Conservation (phyloP, 2,888 invertebrate genomes). For the Terebella lapidaria region DNA sequence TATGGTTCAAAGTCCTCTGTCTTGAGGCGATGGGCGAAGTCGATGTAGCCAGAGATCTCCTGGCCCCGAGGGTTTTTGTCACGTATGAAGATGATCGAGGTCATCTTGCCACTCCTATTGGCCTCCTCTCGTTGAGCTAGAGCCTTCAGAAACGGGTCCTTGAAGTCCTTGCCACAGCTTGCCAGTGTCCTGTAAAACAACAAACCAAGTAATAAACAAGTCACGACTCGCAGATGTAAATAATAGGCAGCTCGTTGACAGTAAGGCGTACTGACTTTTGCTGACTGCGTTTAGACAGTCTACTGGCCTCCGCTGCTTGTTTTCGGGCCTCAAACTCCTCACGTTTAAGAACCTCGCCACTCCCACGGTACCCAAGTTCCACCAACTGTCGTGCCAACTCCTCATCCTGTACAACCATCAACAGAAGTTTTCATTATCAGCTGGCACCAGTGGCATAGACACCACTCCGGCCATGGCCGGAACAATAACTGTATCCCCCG, state of each 20-base stretch:
- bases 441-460: too few relatives aligned
- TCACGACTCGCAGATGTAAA: background rate
- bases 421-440: background rate
- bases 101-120: constrained; percentile 69
- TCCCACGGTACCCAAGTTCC: constrained; percentile 72
- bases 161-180: constrained; percentile 58
- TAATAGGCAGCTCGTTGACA: background rate
- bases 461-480: too few relatives aligned
- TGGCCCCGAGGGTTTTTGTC: constrained; percentile 66
- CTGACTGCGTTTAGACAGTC: constrained; percentile 50
- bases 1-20: constrained; percentile 73
- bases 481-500: too few relatives aligned
- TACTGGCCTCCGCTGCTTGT: constrained; percentile 51
- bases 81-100: constrained; percentile 72
- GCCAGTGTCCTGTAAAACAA: constrained; percentile 49
- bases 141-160: constrained; percentile 65
- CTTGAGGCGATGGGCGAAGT: constrained; percentile 68
- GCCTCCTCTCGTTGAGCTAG: constrained; percentile 69
- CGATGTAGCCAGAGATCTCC: constrained; percentile 81
- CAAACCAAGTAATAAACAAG: too few relatives aligned
- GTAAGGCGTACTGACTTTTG: too few relatives aligned
- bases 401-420: constrained; percentile 58
- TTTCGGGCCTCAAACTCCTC: constrained; percentile 55
- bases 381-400: constrained; percentile 67
- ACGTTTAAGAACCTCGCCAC: constrained; percentile 54